Evolutionary conservation across 2,113 vertebrate genomes (phyloP).

Genomic region (Nematolebias whitei): DNA sequence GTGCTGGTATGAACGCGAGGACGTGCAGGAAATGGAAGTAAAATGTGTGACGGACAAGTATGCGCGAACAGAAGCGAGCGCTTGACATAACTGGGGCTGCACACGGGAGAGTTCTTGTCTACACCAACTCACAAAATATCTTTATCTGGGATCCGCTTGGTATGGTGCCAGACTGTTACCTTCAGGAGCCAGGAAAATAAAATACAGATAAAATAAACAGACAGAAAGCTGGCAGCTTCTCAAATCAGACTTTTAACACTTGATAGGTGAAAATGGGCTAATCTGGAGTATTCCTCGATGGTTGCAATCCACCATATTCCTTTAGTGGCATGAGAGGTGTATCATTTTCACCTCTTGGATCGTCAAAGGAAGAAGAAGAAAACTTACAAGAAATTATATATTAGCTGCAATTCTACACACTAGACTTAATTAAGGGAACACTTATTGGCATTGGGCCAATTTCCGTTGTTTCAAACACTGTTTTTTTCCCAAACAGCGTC

Average conservation of each 20-base stretch:
- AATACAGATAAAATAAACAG: conserved; percentile 58
- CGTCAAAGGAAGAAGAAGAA: conserved; percentile 36
- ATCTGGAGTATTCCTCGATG: conserved; percentile 60
- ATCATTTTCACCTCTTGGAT: conserved; percentile 44
- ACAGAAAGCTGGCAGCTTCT: conserved; percentile 66
- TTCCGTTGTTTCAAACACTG: too few relatives aligned
- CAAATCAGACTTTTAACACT: conserved; percentile 64
- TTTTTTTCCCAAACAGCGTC: too few relatives aligned
- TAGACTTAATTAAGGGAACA: too few relatives aligned
- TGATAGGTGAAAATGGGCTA: conserved; percentile 64
- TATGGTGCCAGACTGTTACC: conserved; percentile 66
- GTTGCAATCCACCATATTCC: conserved; percentile 63
- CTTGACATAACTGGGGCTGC: conserved; percentile 68
- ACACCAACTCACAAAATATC: conserved; percentile 67
- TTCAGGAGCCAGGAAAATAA: conserved; percentile 63
- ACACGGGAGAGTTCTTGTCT: conserved; percentile 67
- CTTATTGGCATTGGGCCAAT: too few relatives aligned
- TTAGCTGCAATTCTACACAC: conserved; percentile 18
- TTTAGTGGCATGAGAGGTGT: conserved; percentile 56
- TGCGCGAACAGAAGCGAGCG: conserved; percentile 52
- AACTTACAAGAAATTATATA: conserved; percentile 8
- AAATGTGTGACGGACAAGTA: conserved; percentile 61
- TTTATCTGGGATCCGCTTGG: conserved; percentile 71
- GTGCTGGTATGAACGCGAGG: conserved; percentile 15
- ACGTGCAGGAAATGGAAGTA: conserved; percentile 28